Conservation (phyloP, 53 echinoderm and acorn worm genomes). For the Pentamera pediparva region DNA sequence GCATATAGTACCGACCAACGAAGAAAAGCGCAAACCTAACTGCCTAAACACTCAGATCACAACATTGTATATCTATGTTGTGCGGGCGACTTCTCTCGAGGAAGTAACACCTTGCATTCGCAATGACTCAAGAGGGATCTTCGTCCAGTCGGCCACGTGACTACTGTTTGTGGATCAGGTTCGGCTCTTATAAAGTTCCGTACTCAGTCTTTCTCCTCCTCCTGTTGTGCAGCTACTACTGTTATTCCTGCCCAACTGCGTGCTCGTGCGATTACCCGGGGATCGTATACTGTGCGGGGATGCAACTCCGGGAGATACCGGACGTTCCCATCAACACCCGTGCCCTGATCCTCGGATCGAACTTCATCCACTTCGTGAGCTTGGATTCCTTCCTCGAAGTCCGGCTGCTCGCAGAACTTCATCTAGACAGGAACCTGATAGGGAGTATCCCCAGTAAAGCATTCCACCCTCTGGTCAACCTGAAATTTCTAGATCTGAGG, state of each 20-base stretch:
- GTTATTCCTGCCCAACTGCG: conserved; percentile 17
- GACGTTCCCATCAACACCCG: conserved; percentile 34
- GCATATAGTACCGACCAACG: too few species aligned
- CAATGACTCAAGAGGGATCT: too few species aligned
- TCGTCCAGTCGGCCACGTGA: too few species aligned
- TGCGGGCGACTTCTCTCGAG: too few species aligned
- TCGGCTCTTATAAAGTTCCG: too few species aligned
- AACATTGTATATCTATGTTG: too few species aligned
- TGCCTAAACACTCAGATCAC: too few species aligned
- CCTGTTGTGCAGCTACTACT: not conserved
- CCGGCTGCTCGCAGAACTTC: conserved; percentile 25
- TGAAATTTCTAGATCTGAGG: conserved; percentile 48
- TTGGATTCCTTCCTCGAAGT: conserved; percentile 50
- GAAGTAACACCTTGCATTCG: too few species aligned
- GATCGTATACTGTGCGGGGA: conserved; percentile 38
- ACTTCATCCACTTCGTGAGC: conserved; percentile 40
- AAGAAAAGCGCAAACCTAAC: too few species aligned
- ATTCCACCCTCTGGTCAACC: conserved; percentile 30
- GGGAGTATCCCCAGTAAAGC: conserved; percentile 46
- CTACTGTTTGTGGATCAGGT: too few species aligned
- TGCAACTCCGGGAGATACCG: conserved; percentile 39
- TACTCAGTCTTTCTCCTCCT: not conserved
- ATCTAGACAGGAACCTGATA: conserved; percentile 48
- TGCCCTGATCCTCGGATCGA: conserved; percentile 30
- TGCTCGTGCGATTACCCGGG: conserved; percentile 12